Base-by-base conservation (phyloP, 2,888 invertebrate species). In the Cactoblastis cactorum region DNA sequence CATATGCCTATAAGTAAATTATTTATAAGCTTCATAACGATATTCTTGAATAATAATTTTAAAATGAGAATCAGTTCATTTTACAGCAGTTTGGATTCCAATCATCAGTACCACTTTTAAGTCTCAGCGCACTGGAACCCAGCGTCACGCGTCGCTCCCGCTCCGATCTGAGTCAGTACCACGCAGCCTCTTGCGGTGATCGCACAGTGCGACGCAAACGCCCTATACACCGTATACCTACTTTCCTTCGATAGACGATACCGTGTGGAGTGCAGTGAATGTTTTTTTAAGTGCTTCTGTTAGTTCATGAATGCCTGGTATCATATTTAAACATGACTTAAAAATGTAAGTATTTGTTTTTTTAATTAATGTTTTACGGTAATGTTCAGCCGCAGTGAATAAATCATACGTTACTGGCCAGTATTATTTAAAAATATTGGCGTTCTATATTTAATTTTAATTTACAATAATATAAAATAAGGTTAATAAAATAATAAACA, bases 181-280 rank as follows among this genome's bases (percentile, higher is more conserved):
- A 80, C 74, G 69, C 87, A 85, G 87, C 82, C 80, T 84, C 83
- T 82, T 65, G 75, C 48, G 53, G 76, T 58, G 80, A 69, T 53
- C 70, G 62, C 77, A 72, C 70, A 72, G 70, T 58, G 54, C 53
- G 53, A 60, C 55, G 56, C 51, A 14, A 47, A 5, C 12, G 8
- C 28, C 57, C 57, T 53, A 58, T 59, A 57, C 49, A 52, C 53
- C 55, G 48, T 54, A 53, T 53, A 50, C 51, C 51, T 53, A 53
- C 57, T 54, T 61, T 53, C 53, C 52, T 55, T 54, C 56, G 47
- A 38, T 32, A 46, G 15, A 52, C 53, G 51, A 61, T 52, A 56
- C 61, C 62, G 69, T 69, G 76, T 80, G 86, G 80, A 86, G 87
- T 87, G 87, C 83, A 84, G 86, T 87, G 86, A 57, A 62, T 69